A percentile compares a stretch with the other conserved stretches of the same genome.
Conservation (phyloP, 2,888 invertebrate genomes). For the Drosophila demipolita region DNA sequence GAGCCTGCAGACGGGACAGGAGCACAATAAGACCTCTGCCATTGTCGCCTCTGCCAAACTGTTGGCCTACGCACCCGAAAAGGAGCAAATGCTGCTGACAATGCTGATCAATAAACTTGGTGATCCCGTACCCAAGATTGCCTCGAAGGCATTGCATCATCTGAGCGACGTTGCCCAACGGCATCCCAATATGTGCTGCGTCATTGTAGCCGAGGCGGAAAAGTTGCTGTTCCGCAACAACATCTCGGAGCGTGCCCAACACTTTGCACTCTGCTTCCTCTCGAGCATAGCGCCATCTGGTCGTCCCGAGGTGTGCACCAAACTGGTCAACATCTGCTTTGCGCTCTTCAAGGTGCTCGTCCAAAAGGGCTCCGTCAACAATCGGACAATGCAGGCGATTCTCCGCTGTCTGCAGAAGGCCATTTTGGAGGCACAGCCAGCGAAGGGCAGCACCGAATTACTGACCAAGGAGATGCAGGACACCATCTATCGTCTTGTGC, state of each 20-base stretch:
- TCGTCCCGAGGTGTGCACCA: constrained; percentile 92
- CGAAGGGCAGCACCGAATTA: constrained; percentile 77
- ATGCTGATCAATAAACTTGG: constrained; percentile 97
- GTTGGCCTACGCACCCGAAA: constrained; percentile 83
- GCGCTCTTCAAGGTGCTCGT: constrained; percentile 97
- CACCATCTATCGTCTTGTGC: constrained; percentile 92
- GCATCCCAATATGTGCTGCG: constrained; percentile 96
- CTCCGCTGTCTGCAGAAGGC: constrained; percentile 93
- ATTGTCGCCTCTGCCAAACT: constrained; percentile 82
- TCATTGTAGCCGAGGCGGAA: constrained; percentile 95
- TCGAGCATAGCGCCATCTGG: constrained; percentile 91
- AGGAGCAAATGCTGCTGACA: constrained; percentile 88
- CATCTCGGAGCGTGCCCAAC: constrained; percentile 93
- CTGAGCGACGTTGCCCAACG: constrained; percentile 92
- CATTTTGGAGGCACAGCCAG: constrained; percentile 82
- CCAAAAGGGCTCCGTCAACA: constrained; percentile 92
- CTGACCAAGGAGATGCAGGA: constrained; percentile 86
- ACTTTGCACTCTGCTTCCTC: constrained; percentile 96
- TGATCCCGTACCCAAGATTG: constrained; percentile 93
- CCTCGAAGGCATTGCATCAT: constrained; percentile 94
- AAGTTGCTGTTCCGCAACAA: constrained; percentile 95
- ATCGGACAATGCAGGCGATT: constrained; percentile 93
- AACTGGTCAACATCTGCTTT: constrained; percentile 96
- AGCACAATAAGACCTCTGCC: constrained; percentile 81
- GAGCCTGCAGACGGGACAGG: constrained; percentile 83